A percentile compares a stretch with the other conserved stretches of the same genome.
Evolutionary conservation across 2,797 vertebrate species (phyloP).

Genomic region (Natrix natrix): DNA sequence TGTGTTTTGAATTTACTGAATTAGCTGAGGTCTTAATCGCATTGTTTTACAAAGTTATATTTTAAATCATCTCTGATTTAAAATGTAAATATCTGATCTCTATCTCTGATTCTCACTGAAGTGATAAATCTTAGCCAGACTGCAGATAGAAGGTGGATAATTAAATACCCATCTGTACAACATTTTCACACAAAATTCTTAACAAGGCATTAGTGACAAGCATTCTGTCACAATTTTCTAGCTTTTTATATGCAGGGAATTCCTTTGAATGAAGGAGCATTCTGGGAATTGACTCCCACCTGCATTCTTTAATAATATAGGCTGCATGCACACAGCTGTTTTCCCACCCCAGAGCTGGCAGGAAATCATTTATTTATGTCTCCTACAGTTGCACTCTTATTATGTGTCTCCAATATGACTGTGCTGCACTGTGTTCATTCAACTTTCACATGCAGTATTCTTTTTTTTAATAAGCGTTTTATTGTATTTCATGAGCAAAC

Average conservation of each 20-base stretch:
- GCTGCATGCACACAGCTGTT: not conserved
- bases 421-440: not conserved
- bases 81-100: not conserved
- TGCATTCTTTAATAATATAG: not conserved
- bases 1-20: not conserved
- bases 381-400: not conserved
- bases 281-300: not conserved
- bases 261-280: not conserved
- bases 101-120: not conserved
- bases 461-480: not conserved
- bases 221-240: not conserved
- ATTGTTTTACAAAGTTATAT: not conserved
- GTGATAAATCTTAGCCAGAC: not conserved
- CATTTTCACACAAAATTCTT: not conserved
- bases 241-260: not conserved
- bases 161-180: not conserved
- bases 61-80: not conserved
- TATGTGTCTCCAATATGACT: not conserved
- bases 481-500: not conserved
- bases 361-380: not conserved
- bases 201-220: not conserved
- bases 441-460: not conserved
- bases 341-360: not conserved
- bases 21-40: not conserved
- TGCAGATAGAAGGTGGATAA: not conserved